These are phyloP conservation scores for Drosophila monieri DNA, from an alignment of 2,888 invertebrate species.

Conservation along the genomic window DNA sequence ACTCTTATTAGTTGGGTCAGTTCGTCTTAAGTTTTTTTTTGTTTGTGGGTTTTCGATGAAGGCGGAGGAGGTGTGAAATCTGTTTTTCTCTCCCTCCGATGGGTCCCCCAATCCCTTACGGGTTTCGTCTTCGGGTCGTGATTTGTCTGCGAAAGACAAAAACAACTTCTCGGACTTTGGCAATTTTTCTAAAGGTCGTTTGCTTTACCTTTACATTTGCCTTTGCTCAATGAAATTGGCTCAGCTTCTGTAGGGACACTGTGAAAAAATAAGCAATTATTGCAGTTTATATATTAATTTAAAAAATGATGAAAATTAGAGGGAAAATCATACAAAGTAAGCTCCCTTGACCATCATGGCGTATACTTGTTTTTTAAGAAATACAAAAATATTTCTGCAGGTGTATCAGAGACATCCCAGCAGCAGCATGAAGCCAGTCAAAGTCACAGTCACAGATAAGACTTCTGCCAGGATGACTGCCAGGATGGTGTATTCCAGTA, in stretches of 20 bases:
- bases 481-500: conserved; percentile 77
- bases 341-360: not conserved
- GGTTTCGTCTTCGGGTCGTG: conserved; percentile 66
- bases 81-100: conserved; percentile 7
- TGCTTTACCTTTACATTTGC: conserved; percentile 45
- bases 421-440: conserved; percentile 27
- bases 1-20: conserved; percentile 76
- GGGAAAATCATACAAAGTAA: too few species aligned
- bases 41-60: not conserved
- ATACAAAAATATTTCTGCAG: conserved; percentile 1
- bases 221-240: conserved; percentile 74
- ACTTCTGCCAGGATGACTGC: conserved; percentile 18
- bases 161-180: conserved; percentile 33
- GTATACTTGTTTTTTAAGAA: conserved; percentile 6
- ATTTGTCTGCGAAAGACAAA: conserved; percentile 65
- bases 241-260: conserved; percentile 11
- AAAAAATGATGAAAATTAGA: not conserved
- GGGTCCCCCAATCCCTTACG: conserved; percentile 39
- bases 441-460: conserved; percentile 28
- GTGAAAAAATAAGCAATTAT: not conserved
- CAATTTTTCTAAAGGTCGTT: conserved; percentile 71
- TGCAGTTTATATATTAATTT: not conserved
- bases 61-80: conserved; percentile 67
- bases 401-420: conserved; percentile 26
- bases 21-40: conserved; percentile 35